phyloP scores from a whole-genome alignment of 2,113 vertebrate genomes.

The Muntiacus muntjak region DNA sequence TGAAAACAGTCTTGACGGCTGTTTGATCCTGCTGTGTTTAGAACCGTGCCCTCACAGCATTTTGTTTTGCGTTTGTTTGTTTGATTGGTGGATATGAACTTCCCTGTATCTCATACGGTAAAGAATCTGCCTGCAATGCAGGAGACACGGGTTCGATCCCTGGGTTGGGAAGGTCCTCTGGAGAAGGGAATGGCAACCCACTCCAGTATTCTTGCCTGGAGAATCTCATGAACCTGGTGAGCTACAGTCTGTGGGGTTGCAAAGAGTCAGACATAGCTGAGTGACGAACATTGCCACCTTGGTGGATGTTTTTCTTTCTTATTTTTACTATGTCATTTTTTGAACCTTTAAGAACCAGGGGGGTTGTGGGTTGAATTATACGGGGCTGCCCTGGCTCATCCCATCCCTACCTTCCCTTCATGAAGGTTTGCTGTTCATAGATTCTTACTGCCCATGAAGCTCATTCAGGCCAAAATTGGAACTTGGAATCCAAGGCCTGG shows the following conservation, averaged over 20 bases:
- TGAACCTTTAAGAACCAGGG: neutral
- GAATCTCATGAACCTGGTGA: neutral
- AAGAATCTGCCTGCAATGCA: neutral
- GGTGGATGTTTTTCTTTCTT: neutral
- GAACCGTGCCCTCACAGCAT: neutral
- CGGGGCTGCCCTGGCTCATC: neutral
- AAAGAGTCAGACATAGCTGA: neutral
- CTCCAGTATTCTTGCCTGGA: neutral
- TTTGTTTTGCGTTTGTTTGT: neutral
- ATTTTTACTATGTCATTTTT: neutral
- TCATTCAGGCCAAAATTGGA: slow-evolving; percentile 9
- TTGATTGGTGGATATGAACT: neutral
- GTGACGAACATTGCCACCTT: neutral
- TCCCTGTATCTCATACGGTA: neutral
- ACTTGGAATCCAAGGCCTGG: neutral
- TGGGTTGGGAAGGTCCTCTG: neutral
- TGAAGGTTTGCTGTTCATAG: neutral
- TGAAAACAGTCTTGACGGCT: neutral
- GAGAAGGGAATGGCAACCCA: neutral
- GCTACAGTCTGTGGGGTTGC: neutral
- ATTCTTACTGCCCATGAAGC: neutral
- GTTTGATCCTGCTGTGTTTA: neutral
- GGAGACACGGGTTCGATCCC: neutral
- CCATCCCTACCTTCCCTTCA: neutral
- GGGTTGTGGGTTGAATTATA: neutral